Conservation (phyloP, 2,888 invertebrate genomes). For the Doris montereyensis region DNA sequence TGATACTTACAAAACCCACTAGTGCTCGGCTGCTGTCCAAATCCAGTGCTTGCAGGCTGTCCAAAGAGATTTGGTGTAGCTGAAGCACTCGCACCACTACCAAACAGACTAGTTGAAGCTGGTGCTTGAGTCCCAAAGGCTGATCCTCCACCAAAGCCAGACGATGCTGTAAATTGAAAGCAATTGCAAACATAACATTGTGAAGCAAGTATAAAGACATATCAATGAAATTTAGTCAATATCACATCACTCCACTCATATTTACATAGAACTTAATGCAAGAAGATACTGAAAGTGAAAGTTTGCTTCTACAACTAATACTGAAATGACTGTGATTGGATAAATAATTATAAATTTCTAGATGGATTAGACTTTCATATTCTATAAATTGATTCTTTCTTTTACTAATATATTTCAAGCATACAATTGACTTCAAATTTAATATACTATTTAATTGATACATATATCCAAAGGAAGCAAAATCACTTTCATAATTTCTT, state of each 20-base stretch:
- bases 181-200: neutral
- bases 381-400: no score
- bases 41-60: constrained; percentile 44
- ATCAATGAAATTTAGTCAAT: neutral
- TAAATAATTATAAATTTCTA: no score
- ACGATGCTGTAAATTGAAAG: constrained; percentile 36
- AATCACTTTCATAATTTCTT: no score
- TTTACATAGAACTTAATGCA: no score
- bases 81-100: constrained; percentile 43
- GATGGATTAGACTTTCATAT: no score
- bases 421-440: no score
- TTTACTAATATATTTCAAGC: no score
- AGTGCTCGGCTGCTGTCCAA: constrained; percentile 47
- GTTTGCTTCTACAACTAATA: no score
- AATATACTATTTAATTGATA: no score
- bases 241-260: neutral
- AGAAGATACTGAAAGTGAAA: no score
- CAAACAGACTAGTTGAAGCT: constrained; percentile 52
- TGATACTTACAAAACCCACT: constrained; percentile 49
- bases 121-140: constrained; percentile 46
- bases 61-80: constrained; percentile 47
- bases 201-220: neutral
- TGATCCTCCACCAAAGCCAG: constrained; percentile 40
- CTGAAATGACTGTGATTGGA: no score
- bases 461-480: no score